These are phyloP conservation scores for Choristoneura rosaceana DNA, from an alignment of 2,888 invertebrate genomes.

Conservation along the genomic window DNA sequence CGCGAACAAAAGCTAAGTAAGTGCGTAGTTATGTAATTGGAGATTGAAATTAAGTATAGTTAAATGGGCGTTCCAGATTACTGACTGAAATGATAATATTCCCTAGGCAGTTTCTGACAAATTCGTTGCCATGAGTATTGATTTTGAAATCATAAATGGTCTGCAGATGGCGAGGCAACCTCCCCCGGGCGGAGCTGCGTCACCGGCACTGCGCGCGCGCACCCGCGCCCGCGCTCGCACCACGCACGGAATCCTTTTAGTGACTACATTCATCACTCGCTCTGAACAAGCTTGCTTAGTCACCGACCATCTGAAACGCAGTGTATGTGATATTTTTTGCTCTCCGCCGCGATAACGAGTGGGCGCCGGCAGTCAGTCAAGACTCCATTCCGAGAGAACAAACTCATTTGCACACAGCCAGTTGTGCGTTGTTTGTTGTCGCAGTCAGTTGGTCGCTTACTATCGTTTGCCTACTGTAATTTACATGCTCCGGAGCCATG, in stretches of 20 bases:
- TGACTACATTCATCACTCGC: slow-evolving; percentile 57
- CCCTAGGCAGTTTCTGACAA: not conserved
- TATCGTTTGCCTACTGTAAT: slow-evolving; percentile 18
- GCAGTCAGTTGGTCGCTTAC: slow-evolving; percentile 48
- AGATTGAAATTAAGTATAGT: no score
- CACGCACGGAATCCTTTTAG: not conserved
- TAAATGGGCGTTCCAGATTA: no score
- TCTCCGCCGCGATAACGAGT: slow-evolving; percentile 48
- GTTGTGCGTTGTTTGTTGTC: slow-evolving; percentile 58
- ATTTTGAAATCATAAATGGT: not conserved
- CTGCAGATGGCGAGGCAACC: slow-evolving; percentile 21
- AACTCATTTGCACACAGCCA: slow-evolving; percentile 47
- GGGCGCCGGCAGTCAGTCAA: slow-evolving; percentile 31
- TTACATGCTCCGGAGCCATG: slow-evolving; percentile 50
- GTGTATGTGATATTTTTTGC: slow-evolving; percentile 50
- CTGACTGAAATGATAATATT: no score
- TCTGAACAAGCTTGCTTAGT: slow-evolving; percentile 24
- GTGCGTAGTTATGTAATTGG: no score
- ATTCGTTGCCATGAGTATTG: not conserved
- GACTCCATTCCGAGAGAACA: slow-evolving; percentile 46
- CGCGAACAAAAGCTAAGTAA: no score
- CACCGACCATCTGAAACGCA: slow-evolving; percentile 33
- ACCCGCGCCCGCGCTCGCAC: slow-evolving; percentile 18
- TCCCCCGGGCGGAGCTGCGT: slow-evolving; percentile 55
- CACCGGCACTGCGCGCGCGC: slow-evolving; percentile 55